Conservation (phyloP, 2,113 vertebrate genomes). For the Nothocercus julius region DNA sequence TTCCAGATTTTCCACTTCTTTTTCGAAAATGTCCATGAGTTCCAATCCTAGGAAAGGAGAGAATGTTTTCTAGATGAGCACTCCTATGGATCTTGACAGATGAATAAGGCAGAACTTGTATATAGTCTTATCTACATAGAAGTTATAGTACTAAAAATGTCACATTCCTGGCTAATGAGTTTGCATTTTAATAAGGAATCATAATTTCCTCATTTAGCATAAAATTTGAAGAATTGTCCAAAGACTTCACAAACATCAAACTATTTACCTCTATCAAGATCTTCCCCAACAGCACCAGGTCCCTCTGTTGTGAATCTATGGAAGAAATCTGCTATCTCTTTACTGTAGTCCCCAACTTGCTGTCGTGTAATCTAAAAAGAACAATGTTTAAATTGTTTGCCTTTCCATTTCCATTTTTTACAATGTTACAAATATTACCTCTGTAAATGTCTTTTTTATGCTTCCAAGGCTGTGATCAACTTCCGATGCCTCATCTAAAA, state of each 20-base stretch:
- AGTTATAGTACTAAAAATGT: not conserved
- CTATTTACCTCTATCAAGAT: conserved; percentile 89
- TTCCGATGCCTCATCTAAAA: conserved; percentile 80
- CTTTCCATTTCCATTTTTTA: not conserved
- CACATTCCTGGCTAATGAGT: not conserved
- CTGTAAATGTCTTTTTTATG: conserved; percentile 86
- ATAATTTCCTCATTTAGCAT: not conserved
- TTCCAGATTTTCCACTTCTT: conserved; percentile 81
- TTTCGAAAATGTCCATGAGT: conserved; percentile 81
- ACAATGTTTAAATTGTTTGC: not conserved
- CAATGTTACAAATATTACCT: conserved; percentile 74
- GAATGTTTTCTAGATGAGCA: not conserved
- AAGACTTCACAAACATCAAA: not conserved
- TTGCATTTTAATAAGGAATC: not conserved
- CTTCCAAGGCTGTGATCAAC: conserved; percentile 82
- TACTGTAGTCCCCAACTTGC: conserved; percentile 78
- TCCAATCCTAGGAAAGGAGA: conserved; percentile 77
- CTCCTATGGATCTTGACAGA: not conserved
- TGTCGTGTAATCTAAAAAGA: conserved; percentile 83
- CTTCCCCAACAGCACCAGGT: conserved; percentile 88
- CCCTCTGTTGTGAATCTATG: conserved; percentile 83
- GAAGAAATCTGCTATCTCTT: conserved; percentile 80
- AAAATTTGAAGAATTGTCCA: not conserved
- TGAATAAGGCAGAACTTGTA: not conserved
- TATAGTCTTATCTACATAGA: not conserved